phyloP scores from a whole-genome alignment of 2,797 vertebrate genomes.

The Poecilia wingei region DNA sequence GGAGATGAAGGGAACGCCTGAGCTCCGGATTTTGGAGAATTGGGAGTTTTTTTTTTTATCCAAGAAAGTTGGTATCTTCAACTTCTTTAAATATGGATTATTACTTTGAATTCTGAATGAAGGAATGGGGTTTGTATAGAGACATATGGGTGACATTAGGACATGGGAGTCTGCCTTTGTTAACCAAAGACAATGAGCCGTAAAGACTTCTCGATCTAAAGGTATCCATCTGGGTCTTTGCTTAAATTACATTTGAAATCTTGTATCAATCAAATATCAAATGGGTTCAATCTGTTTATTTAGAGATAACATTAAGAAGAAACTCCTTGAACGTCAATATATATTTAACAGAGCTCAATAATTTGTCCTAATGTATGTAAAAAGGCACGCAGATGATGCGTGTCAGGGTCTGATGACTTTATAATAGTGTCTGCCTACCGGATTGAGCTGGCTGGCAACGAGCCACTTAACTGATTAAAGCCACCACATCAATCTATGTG shows the following conservation, averaged over 20 bases:
- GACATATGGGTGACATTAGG: neutral
- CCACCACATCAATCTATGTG: slow-evolving; percentile 62
- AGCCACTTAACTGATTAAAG: slow-evolving; percentile 69
- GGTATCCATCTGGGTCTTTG: neutral
- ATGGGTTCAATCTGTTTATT: slow-evolving; percentile 8
- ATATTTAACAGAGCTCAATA: slow-evolving; percentile 4
- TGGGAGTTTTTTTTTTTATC: too few species aligned
- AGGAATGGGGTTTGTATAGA: neutral
- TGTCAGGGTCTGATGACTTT: slow-evolving; percentile 48
- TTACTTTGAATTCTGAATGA: neutral
- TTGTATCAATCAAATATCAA: neutral
- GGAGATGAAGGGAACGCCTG: neutral
- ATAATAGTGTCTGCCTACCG: slow-evolving; percentile 57
- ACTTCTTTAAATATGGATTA: neutral
- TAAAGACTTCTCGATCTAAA: neutral
- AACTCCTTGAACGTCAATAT: slow-evolving; percentile 6
- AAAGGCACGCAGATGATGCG: slow-evolving; percentile 18
- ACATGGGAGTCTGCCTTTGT: neutral
- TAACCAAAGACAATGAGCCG: neutral
- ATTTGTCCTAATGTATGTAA: slow-evolving; percentile 10
- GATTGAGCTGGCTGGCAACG: slow-evolving; percentile 35
- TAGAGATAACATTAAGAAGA: slow-evolving; percentile 5
- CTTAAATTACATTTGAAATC: slow-evolving; percentile 13
- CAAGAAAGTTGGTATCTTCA: neutral
- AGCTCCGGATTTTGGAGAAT: neutral